phyloP scores from a whole-genome alignment of 2,113 vertebrate species.

The Xenopus borealis region DNA sequence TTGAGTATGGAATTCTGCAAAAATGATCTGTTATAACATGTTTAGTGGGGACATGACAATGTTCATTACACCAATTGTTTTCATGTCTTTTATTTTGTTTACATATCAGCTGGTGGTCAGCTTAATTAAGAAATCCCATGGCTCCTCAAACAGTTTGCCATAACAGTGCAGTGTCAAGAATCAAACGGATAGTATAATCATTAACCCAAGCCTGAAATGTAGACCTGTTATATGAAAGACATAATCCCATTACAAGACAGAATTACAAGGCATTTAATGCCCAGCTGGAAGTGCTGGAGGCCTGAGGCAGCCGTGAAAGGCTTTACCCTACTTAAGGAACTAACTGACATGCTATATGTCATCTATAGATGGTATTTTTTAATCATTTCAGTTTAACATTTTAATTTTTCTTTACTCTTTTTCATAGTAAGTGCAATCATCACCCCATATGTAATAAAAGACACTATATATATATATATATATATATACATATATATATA shows the following conservation, averaged over 20 bases:
- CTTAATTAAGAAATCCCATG: slow-evolving; percentile 5
- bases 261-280: slow-evolving; percentile 33
- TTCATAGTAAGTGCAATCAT: too few relatives aligned
- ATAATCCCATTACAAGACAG: slow-evolving; percentile 39
- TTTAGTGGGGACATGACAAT: too few relatives aligned
- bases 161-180: slow-evolving; percentile 1
- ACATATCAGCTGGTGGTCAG: neutral
- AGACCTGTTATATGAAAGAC: slow-evolving; percentile 25
- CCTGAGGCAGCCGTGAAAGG: slow-evolving; percentile 25
- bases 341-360: neutral
- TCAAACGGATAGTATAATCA: slow-evolving; percentile 1
- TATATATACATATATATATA: too few relatives aligned
- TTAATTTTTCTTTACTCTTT: too few relatives aligned
- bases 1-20: too few relatives aligned
- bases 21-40: too few relatives aligned
- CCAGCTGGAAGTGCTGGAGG: slow-evolving; percentile 29
- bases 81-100: slow-evolving; percentile 18
- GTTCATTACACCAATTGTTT: neutral
- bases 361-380: neutral
- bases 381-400: neutral
- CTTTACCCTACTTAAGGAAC: slow-evolving; percentile 7
- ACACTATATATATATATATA: too few relatives aligned
- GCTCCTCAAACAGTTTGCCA: slow-evolving; percentile 22
- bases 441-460: too few relatives aligned
- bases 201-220: slow-evolving; percentile 24